Base-by-base conservation (phyloP, 1,140 invertebrate species). In the Drosophila bifasciata region DNA sequence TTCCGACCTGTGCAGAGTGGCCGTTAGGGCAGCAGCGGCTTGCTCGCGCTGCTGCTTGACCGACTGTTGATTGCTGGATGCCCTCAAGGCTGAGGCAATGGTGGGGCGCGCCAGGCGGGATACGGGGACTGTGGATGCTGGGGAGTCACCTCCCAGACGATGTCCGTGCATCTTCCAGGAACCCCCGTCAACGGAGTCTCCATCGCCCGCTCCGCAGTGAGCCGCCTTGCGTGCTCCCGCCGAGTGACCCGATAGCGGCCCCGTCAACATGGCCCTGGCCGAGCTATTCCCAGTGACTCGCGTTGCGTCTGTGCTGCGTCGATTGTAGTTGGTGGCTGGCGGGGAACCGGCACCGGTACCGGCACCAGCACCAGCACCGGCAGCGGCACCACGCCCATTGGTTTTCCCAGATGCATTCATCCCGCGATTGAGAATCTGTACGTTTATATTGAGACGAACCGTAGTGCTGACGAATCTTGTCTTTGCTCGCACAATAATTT, bases 151-250 rank as follows among this genome's bases (percentile, higher is more conserved):
- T 11, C 41, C 60, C 13, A 66, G 53, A 1, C 53, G 61, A 48
- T 51, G 55, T 4, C 32, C 63, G 13, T 36, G 3, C 28, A 23
- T 61, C n/a, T 74, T 81, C 55, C 57, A 70, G 21, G 41, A 16
- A 7, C 25, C 23, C 11, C 39, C 49, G 11, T 23, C 55, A 67
- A 59, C 76, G 60, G 51, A 32, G 73, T 78, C 81, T 56, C 74
- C 83, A 89, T 79, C 83, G 53, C 75, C 84, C 64, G 71, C 75
- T 52, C 78, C 78, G 50, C 69, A 78, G 53, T 63, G 59, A 76
- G 76, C 56, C 36, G 52, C 6, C 21, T 43, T 60, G n/a, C 72
- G 63, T 53, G 77, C 60, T 67, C 60, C 80, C 63, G 62, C 43
- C 48, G 25, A 59, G 53, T 73, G 72, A 64, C 76, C 51, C 69